Evolutionary conservation across 2,888 invertebrate species (phyloP), one percentile per base, ranked within the genome.

Genomic region (Pseudococcus viburni): DNA sequence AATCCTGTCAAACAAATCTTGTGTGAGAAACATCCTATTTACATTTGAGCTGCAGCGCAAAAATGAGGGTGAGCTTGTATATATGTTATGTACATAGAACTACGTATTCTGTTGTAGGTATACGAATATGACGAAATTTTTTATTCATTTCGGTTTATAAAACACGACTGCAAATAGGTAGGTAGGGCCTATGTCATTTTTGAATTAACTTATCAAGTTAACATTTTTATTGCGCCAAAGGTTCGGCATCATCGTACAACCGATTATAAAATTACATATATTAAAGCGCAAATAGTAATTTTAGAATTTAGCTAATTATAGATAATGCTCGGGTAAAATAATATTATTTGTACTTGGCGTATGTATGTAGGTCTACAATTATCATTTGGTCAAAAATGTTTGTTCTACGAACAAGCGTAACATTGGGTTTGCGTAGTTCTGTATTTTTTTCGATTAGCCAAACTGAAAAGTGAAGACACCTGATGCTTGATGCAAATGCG

Each of bases 401-500:
- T 17, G 15, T 51, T 51, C 51, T 22, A 64, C 64, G 64, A 19
- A 22, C 22, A 22, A 64, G 22, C 64, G 64, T 64, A 22, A 22
- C 9, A 17, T 51, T 51, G 17, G 1, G 51, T 51, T 51, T 5
- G 77, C 33, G 77, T 77, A 39, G 17, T 33, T 77, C 6, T 7
- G 77, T 77, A 39, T 11, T 77, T 77, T 77, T 39, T 51, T 51
- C 51, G 77, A 77, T 77, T 77, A 39, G 7, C 77, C 11, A 39
- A 84, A 51, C 84, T 84, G 84, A 84, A 22, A 22, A 84, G 26
- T 33, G 26, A 33, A 33, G 26, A 33, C 84, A 84, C 84, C 84
- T 84, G 51, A 51, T 51, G 51, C 51, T 51, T 17, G 84, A 84
- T 84, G 84, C 84, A 84, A 42, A 22, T 84, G 84, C 84, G 84